Evolutionary conservation across 2,113 vertebrate species (phyloP).

Genomic region (Melanerpes aurifrons): DNA sequence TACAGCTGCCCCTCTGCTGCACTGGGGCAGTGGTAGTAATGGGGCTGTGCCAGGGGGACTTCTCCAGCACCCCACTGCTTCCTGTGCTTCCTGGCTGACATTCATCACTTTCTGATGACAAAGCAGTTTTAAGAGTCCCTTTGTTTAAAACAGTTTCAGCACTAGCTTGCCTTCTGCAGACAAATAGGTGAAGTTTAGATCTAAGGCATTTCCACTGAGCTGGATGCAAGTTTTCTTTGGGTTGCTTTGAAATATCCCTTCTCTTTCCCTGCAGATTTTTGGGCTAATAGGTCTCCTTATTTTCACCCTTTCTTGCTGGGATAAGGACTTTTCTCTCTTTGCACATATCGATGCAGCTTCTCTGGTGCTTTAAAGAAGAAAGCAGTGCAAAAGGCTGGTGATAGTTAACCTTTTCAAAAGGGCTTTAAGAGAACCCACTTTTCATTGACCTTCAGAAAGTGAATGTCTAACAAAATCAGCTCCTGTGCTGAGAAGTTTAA

Average conservation of each 20-base stretch:
- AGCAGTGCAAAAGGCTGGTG: neutral
- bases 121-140: constrained; percentile 11
- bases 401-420: neutral
- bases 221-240: neutral
- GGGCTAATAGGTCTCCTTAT: neutral
- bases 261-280: neutral
- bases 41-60: neutral
- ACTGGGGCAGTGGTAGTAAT: neutral
- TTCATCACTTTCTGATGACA: neutral
- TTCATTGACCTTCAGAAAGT: neutral
- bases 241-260: constrained; percentile 25
- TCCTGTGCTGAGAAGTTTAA: neutral
- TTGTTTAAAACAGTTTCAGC: constrained; percentile 8
- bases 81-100: neutral
- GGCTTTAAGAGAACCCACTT: neutral
- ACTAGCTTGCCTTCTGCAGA: neutral
- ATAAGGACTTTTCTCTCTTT: neutral
- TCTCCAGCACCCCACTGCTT: neutral
- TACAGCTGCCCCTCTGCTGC: neutral
- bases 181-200: constrained; percentile 35
- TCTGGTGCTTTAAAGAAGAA: neutral
- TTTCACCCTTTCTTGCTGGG: constrained; percentile 7
- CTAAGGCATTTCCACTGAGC: constrained; percentile 21
- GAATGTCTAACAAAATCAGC: neutral
- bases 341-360: accelerated